Evolutionary conservation across 2,888 invertebrate species (phyloP), one percentile per base, ranked within the genome.

Genomic region (Anodontia alba): DNA sequence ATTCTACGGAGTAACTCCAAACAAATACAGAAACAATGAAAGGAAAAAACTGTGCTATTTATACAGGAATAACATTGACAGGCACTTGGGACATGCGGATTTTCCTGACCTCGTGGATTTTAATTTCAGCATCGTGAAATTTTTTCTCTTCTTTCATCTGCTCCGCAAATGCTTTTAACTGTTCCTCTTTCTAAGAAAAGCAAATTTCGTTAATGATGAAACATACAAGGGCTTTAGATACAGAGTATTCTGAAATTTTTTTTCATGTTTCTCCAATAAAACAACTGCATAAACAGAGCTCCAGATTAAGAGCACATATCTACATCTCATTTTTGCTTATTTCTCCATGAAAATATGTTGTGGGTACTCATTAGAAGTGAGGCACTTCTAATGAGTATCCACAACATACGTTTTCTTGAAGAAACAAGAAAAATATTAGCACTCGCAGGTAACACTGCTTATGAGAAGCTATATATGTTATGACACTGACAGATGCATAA

Each of bases 41-140:
- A 62, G 17, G 31, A 33, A 62, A 62, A 33, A 33, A 1, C 31
- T 26, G 62, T 57, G 29, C 26, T 29, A 57, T 38, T 26, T 7
- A 57, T 12, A 51, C n/a, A 51, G 49, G 62, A 7, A 42, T 36
- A 31, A 62, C 29, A 66, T 42, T 12, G 36, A 26, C 43, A 42
- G 23, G n/a, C 29, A 66, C 42, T 36, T 10, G 7, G 43, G 67
- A 29, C 62, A 66, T 66, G 42, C 46, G 7, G n/a, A n/a, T 29
- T 66, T 31, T 43, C 42, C 57, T 78, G 73, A 88, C 89, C 89
- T 89, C 71, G 54, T 86, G 89, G 66, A 70, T 81, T 43, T 83
- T 70, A n/a, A 89, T 87, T 78, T 89, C 87, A 17, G 75, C 70
- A 33, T 80, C 79, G 73, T 89, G 89, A 62, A 81, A 87, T 23